Conservation (phyloP, 1,140 invertebrate genomes). For the Solenopsis invicta region DNA sequence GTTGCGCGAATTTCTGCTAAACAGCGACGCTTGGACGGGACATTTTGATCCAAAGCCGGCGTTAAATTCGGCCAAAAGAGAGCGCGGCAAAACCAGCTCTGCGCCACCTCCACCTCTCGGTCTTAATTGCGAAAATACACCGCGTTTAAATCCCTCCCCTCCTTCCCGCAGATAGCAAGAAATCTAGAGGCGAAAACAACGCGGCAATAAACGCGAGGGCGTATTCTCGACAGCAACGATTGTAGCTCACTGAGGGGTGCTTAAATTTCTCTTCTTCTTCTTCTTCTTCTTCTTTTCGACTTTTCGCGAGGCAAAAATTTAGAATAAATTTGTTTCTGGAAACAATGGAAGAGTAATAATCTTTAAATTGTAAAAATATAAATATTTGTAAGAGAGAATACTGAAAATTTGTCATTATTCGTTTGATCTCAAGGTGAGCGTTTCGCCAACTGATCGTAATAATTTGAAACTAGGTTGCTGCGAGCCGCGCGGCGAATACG, state of each 20-base stretch:
- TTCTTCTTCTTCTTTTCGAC: slow-evolving; percentile 42
- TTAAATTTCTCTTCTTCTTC: slow-evolving; percentile 62
- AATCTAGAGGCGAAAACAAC: slow-evolving; percentile 52
- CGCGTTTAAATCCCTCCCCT: slow-evolving; percentile 25
- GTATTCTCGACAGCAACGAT: slow-evolving; percentile 57
- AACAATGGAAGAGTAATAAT: neutral
- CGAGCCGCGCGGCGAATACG: neutral
- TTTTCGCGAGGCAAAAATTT: slow-evolving; percentile 10
- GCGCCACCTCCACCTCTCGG: neutral
- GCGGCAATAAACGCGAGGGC: slow-evolving; percentile 59
- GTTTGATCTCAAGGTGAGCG: neutral
- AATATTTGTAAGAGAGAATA: neutral
- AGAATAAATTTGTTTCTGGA: slow-evolving; percentile 17
- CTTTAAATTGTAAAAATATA: neutral
- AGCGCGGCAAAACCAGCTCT: slow-evolving; percentile 38
- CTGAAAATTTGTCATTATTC: neutral
- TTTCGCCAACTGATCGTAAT: neutral
- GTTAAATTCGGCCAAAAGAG: slow-evolving; percentile 58
- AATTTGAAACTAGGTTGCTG: slow-evolving; percentile 19
- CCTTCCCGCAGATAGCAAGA: slow-evolving; percentile 49
- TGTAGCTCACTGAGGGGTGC: slow-evolving; percentile 39
- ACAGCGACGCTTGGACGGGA: slow-evolving; percentile 42
- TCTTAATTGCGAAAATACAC: slow-evolving; percentile 64
- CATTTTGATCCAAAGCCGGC: slow-evolving; percentile 56
- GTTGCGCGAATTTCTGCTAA: slow-evolving; percentile 41